A percentile compares a stretch with the other conserved stretches of the same genome.
Evolutionary conservation across 2,888 invertebrate genomes (phyloP).

Genomic region (Heliconius erato): DNA sequence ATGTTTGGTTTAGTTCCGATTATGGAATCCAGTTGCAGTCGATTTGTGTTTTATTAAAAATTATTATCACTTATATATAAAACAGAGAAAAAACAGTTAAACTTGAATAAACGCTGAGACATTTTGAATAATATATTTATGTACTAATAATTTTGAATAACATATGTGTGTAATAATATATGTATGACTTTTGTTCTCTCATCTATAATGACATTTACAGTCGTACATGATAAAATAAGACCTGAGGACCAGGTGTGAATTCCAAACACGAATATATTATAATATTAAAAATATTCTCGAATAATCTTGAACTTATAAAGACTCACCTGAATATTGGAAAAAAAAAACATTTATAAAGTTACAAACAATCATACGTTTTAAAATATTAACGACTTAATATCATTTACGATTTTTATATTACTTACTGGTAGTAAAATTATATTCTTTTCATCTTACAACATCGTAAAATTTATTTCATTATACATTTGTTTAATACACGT

Average conservation of each 20-base stretch:
- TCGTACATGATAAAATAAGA: no score
- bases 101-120: no score
- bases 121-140: no score
- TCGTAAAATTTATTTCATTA: slow-evolving; percentile 2
- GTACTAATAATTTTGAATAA: no score
- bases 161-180: not conserved
- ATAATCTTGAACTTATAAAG: not conserved
- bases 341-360: not conserved
- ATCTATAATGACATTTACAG: not conserved
- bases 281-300: no score
- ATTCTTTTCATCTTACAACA: not conserved
- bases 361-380: slow-evolving; percentile 1
- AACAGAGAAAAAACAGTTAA: no score
- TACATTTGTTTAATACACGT: not conserved
- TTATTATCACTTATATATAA: no score
- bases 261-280: no score
- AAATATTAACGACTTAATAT: slow-evolving; percentile 6
- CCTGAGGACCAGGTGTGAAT: no score
- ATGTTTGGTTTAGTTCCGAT: no score
- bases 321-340: not conserved
- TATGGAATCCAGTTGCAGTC: no score
- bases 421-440: slow-evolving; percentile 9
- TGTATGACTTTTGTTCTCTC: not conserved
- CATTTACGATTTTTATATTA: slow-evolving; percentile 9
- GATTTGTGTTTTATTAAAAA: no score